Evolutionary conservation across 2,888 invertebrate species (phyloP).

Genomic region (Leptothorax acervorum): DNA sequence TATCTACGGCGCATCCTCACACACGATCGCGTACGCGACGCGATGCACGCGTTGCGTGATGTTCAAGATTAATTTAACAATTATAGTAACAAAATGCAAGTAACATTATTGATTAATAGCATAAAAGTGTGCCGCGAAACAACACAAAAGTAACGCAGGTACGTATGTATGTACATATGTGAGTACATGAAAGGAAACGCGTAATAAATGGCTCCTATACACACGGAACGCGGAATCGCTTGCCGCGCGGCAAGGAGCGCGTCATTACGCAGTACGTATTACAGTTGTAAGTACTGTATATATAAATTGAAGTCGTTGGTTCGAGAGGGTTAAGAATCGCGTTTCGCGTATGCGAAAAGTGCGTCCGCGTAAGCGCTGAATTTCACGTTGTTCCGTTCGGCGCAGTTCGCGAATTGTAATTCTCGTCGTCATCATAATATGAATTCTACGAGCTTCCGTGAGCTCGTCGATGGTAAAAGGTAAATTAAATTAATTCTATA

Average conservation of each 20-base stretch:
- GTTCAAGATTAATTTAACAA: not conserved
- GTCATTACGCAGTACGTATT: not conserved
- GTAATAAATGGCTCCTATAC: not conserved
- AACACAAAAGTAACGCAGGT: not conserved
- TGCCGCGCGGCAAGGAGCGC: too few relatives aligned
- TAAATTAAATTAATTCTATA: conserved; percentile 34
- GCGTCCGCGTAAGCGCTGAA: too few relatives aligned
- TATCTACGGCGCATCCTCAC: not conserved
- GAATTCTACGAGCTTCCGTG: not conserved
- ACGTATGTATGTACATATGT: too few relatives aligned
- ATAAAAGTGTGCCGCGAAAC: not conserved
- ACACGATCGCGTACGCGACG: too few relatives aligned
- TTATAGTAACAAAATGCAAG: not conserved
- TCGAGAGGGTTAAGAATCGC: not conserved
- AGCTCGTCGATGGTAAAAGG: conserved; percentile 7
- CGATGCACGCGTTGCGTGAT: not conserved
- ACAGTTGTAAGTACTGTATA: not conserved
- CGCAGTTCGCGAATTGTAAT: not conserved
- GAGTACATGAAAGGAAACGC: too few relatives aligned
- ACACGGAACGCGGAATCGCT: too few relatives aligned
- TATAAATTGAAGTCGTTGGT: not conserved
- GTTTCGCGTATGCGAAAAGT: not conserved
- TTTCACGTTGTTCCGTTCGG: not conserved
- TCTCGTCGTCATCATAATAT: not conserved
- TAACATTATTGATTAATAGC: not conserved